These are phyloP conservation scores for Donacobius atricapilla DNA, from an alignment of 2,113 vertebrate genomes.

Conservation along the genomic window DNA sequence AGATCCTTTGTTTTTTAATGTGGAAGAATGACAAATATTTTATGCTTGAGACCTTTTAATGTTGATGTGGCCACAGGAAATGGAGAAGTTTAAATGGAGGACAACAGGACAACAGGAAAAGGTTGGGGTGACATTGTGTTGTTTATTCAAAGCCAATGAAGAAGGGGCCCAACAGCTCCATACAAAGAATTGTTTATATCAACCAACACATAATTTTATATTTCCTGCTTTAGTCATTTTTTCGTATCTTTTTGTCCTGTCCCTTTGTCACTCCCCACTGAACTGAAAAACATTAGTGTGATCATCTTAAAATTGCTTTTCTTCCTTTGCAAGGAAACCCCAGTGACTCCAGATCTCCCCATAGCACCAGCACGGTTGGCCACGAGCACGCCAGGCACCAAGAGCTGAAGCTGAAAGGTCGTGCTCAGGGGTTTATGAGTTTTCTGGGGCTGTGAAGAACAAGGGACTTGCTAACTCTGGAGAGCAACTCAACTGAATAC, in stretches of 20 bases:
- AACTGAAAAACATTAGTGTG: background rate
- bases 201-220: background rate
- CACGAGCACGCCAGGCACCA: background rate
- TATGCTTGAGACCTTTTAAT: background rate
- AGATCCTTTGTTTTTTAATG: background rate
- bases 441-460: background rate
- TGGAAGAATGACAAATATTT: background rate
- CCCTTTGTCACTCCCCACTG: background rate
- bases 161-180: background rate
- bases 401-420: background rate
- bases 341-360: background rate
- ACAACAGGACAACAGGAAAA: constrained; percentile 35
- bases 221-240: constrained; percentile 15
- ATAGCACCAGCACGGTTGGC: background rate
- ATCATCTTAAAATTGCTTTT: background rate
- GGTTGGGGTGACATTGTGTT: background rate
- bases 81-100: background rate
- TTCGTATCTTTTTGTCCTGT: background rate
- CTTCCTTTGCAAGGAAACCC: background rate
- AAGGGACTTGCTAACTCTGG: background rate
- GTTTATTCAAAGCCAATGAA: background rate
- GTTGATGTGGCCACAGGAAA: background rate
- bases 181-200: constrained; percentile 12
- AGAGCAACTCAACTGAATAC: background rate
- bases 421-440: background rate